Percentiles rank a stretch among this genome's conserved stretches.
phyloP scores from a whole-genome alignment of 2,113 vertebrate species.

The Syrmaticus mikado region DNA sequence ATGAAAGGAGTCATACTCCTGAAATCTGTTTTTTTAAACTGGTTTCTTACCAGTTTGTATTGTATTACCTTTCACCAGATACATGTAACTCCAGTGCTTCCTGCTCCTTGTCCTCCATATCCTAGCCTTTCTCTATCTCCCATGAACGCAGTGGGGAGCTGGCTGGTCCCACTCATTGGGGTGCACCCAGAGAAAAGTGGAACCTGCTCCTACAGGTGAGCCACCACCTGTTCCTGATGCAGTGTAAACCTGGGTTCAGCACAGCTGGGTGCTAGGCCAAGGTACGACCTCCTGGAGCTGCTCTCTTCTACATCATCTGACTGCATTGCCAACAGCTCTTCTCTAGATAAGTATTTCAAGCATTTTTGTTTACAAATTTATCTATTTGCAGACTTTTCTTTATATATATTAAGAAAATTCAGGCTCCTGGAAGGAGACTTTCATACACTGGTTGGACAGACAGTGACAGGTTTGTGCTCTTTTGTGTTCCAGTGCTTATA shows the following conservation, averaged over 20 bases:
- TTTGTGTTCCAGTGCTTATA: not conserved
- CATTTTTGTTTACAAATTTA: not conserved
- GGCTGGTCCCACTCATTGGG: not conserved
- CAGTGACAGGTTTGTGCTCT: not conserved
- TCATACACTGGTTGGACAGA: not conserved
- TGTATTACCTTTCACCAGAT: not conserved
- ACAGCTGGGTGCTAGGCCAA: not conserved
- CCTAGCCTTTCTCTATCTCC: not conserved
- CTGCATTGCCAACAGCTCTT: accelerated
- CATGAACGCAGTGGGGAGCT: not conserved
- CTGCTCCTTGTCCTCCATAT: not conserved
- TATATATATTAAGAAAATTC: not conserved
- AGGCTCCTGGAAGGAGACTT: not conserved
- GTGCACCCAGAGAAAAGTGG: not conserved
- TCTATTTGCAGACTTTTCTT: not conserved
- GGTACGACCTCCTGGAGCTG: not conserved
- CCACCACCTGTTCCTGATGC: accelerated
- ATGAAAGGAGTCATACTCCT: not conserved
- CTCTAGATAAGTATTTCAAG: not conserved
- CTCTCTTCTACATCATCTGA: not conserved
- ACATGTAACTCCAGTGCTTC: not conserved
- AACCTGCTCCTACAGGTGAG: not conserved
- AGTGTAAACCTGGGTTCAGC: not conserved
- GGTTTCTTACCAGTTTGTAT: not conserved
- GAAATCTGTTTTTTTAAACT: not conserved